Evolutionary conservation across 2,888 invertebrate genomes (phyloP).

Genomic region (Drosophila testacea): DNA sequence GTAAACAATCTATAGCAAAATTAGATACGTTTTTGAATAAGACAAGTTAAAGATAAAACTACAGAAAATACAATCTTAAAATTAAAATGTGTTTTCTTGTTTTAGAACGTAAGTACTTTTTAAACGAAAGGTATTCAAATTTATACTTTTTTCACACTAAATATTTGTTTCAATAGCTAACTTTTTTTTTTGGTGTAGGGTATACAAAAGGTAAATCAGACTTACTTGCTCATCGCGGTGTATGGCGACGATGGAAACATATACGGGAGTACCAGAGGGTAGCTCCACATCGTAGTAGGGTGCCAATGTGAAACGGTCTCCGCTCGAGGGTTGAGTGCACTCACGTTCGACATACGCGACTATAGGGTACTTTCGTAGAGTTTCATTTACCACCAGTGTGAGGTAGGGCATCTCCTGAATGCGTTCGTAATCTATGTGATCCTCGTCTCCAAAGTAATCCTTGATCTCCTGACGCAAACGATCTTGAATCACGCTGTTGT

Average conservation of each 20-base stretch:
- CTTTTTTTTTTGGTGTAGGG: no score
- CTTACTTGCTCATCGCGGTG: slow-evolving; percentile 74
- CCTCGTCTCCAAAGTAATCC: slow-evolving; percentile 49
- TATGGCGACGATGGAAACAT: slow-evolving; percentile 68
- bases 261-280: slow-evolving; percentile 71
- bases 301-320: slow-evolving; percentile 65
- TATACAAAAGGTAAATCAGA: no score
- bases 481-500: slow-evolving; percentile 83
- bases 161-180: no score
- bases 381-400: slow-evolving; percentile 82
- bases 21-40: no score
- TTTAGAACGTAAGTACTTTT: no score
- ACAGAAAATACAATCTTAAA: no score
- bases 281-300: slow-evolving; percentile 68
- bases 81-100: no score
- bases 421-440: slow-evolving; percentile 83
- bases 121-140: no score
- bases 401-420: slow-evolving; percentile 85
- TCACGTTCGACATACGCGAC: slow-evolving; percentile 66
- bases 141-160: no score
- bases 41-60: no score
- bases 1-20: no score
- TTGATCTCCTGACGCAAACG: slow-evolving; percentile 84
- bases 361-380: slow-evolving; percentile 79
- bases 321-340: slow-evolving; percentile 57